Evolutionary conservation across 2,797 vertebrate genomes (phyloP).

Genomic region (Antennarius maculatus): DNA sequence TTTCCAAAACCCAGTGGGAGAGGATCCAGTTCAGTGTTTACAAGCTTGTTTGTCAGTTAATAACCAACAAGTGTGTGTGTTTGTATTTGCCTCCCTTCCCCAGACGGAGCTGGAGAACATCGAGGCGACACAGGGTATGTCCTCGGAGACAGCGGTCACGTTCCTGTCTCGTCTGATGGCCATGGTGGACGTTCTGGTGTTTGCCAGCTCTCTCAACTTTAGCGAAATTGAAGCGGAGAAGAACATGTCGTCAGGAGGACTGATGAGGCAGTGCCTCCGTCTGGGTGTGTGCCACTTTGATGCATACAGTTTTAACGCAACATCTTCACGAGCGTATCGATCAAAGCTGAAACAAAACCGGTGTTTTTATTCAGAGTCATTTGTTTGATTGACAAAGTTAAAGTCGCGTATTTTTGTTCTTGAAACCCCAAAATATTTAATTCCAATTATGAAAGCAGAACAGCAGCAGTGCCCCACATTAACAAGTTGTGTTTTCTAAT

Average conservation of each 20-base stretch:
- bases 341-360: background rate
- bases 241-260: slow-evolving; percentile 98
- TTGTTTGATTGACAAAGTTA: background rate
- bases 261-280: slow-evolving; percentile 97
- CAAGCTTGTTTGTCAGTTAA: slow-evolving; percentile 8
- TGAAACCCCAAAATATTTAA: too few relatives aligned
- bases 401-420: too few relatives aligned
- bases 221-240: slow-evolving; percentile 99
- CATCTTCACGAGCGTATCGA: background rate
- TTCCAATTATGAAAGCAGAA: background rate
- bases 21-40: slow-evolving; percentile 14
- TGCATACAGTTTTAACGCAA: slow-evolving; percentile 12
- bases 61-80: slow-evolving; percentile 49
- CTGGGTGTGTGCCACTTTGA: slow-evolving; percentile 82
- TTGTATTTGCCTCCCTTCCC: slow-evolving; percentile 6
- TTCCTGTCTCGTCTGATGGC: slow-evolving; percentile 99
- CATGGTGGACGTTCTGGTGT: slow-evolving; percentile 98
- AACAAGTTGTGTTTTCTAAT: slow-evolving; percentile 2
- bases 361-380: background rate
- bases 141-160: slow-evolving; percentile 96
- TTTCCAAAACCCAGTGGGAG: slow-evolving; percentile 17
- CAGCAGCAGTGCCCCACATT: background rate
- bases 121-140: slow-evolving; percentile 99
- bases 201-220: slow-evolving; percentile 98
- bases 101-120: slow-evolving; percentile 99